A percentile compares a stretch with the other conserved stretches of the same genome.
Evolutionary conservation across 2,888 invertebrate genomes (phyloP).

Genomic region (Nephrotoma appendiculata): DNA sequence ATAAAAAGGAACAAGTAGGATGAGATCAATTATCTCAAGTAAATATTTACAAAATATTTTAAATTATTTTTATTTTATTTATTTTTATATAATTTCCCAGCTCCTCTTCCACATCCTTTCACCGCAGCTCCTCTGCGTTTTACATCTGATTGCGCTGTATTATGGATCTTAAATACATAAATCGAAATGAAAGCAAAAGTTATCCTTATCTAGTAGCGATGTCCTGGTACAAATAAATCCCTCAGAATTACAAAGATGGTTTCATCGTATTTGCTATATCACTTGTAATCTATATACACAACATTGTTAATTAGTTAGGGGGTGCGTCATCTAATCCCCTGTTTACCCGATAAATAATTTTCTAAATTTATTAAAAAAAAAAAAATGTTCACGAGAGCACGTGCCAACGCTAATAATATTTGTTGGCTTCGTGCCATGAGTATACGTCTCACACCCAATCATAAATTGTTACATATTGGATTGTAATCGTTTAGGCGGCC

Average conservation of each 20-base stretch:
- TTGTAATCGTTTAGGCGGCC: background rate
- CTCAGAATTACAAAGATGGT: background rate
- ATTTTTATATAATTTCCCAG: background rate
- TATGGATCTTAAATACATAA: background rate
- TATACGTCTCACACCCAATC: background rate
- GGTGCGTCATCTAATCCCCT: background rate
- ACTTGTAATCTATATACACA: background rate
- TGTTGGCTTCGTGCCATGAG: background rate
- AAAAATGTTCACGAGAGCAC: background rate
- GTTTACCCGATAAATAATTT: background rate
- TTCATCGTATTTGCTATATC: background rate
- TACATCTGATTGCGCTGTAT: background rate
- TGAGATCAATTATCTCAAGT: conserved; percentile 9
- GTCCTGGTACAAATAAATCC: background rate
- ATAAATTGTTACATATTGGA: background rate
- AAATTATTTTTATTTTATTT: conserved; percentile 11
- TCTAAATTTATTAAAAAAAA: too few relatives aligned
- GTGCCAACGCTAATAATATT: background rate
- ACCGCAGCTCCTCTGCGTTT: background rate
- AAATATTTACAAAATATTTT: conserved; percentile 5
- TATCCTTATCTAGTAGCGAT: background rate
- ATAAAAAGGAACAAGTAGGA: conserved; percentile 1
- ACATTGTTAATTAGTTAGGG: background rate
- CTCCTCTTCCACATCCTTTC: background rate
- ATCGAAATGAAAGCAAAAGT: background rate